Conservation (phyloP, 2,797 vertebrate species). For the Epinephelus awoara region DNA sequence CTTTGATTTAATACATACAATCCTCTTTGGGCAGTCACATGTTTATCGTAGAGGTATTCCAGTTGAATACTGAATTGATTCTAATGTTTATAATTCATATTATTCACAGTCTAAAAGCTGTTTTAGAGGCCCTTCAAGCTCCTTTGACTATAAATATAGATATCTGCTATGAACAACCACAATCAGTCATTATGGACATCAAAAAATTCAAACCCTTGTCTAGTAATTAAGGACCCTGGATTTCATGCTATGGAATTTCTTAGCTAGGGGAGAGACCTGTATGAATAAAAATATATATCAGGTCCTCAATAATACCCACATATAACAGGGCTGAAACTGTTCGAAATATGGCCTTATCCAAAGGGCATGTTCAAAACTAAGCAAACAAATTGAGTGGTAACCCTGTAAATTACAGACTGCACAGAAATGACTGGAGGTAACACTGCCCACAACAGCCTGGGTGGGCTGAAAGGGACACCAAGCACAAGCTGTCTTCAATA, state of each 20-base stretch:
- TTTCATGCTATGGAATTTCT: slow-evolving; percentile 18
- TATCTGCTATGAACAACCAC: not conserved
- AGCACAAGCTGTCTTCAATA: not conserved
- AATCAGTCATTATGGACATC: not conserved
- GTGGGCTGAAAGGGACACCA: slow-evolving; percentile 12
- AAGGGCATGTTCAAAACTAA: slow-evolving; percentile 51
- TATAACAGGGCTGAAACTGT: slow-evolving; percentile 7
- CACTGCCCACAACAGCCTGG: not conserved
- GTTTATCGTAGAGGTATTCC: too few species aligned
- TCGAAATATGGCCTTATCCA: slow-evolving; percentile 46
- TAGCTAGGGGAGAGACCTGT: slow-evolving; percentile 40
- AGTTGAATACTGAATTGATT: not conserved
- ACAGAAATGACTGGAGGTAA: not conserved
- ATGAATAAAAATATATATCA: slow-evolving; percentile 19
- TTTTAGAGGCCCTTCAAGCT: not conserved
- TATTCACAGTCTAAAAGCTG: not conserved
- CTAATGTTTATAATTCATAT: not conserved
- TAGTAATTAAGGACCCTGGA: not conserved
- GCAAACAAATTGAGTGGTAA: not conserved
- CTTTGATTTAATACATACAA: not conserved
- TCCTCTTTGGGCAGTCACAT: not conserved
- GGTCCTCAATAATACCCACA: slow-evolving; percentile 12
- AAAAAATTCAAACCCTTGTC: not conserved
- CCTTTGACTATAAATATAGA: not conserved
- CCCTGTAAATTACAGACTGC: slow-evolving; percentile 7